Evolutionary conservation across 2,797 vertebrate genomes (phyloP), one percentile per base, ranked within the genome.

Genomic region (Syncerus caffer): DNA sequence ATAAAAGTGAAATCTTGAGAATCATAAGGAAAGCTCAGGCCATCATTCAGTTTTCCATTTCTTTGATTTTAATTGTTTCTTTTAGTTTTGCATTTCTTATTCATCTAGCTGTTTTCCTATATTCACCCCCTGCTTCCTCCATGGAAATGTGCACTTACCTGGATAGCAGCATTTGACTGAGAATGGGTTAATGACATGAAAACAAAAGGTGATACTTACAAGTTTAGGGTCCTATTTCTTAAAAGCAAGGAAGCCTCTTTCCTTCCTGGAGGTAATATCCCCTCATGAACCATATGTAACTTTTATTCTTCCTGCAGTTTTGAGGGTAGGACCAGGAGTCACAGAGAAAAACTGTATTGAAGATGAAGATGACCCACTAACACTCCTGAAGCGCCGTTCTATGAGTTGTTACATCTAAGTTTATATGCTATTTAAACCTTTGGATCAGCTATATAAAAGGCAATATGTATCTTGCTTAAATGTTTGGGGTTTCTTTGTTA

Each of bases 121-220:
- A 25, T 4, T 3, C 1, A 13, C 38, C 2, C 2, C 45, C 19
- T 50, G 15, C 21, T 76, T 83, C 21, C 71, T 76, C 25, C 53
- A 67, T 2, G 6, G 10, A 5, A 42, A 45, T 11, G 88, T 27
- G 2, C 4, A 10, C 2, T 64, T 27, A 23, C 2, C 0, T 57
- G 19, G 5, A 14, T 2, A 62, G 10, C 2, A 53, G 23, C 11
- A 67, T 15, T n/a, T 2, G 8, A 8, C 12, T 42, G 25, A 8
- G n/a, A 25, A 84, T 1, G 42, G 12, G 11, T 34, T 23, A 53
- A 62, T 64, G 27, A 51, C 8, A 3, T 6, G 16, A 4, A 14
- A 85, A 64, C 4, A 64, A 29, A n/a, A 83, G 13, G 27, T 29
- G 7, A 78, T 17, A 12, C 50, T 42, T 84, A 21, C 1, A 55